Evolutionary conservation across 1,140 invertebrate genomes (phyloP).

Genomic region (Brachionus angularis): DNA sequence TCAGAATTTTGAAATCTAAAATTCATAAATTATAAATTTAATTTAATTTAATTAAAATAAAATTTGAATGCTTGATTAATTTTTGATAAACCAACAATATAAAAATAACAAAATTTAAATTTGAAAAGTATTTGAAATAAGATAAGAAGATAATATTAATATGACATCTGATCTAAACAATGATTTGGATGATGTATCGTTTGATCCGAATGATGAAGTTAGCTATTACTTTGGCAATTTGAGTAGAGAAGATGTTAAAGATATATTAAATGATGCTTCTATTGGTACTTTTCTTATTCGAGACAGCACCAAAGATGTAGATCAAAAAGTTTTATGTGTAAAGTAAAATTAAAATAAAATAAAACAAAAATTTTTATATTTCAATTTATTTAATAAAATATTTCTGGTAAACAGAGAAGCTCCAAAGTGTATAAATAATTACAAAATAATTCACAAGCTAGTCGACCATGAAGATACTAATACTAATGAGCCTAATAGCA

Average conservation of each 20-base stretch:
- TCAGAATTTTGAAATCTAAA: too few relatives aligned
- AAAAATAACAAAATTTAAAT: too few relatives aligned
- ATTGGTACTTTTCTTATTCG: conserved; percentile 39
- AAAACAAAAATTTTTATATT: too few relatives aligned
- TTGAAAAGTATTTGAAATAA: too few relatives aligned
- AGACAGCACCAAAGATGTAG: conserved; percentile 34
- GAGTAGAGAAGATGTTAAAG: conserved; percentile 27
- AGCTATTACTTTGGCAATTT: conserved; percentile 42
- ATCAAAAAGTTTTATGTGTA: conserved; percentile 42
- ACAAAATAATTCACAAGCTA: conserved; percentile 28
- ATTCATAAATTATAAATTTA: too few relatives aligned
- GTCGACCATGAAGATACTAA: background rate
- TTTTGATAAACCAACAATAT: too few relatives aligned
- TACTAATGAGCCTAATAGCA: background rate
- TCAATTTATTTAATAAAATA: background rate
- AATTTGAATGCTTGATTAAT: too few relatives aligned
- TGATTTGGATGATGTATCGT: background rate
- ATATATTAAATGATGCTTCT: background rate
- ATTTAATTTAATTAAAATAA: too few relatives aligned
- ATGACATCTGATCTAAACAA: background rate
- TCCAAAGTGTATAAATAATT: conserved; percentile 42
- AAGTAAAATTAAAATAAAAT: conserved; percentile 42
- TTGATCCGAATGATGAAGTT: conserved; percentile 38
- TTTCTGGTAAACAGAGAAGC: background rate
- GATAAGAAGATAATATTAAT: too few relatives aligned